phyloP scores from a whole-genome alignment of 2,797 vertebrate species.

The Rhadinocentrus ornatus region DNA sequence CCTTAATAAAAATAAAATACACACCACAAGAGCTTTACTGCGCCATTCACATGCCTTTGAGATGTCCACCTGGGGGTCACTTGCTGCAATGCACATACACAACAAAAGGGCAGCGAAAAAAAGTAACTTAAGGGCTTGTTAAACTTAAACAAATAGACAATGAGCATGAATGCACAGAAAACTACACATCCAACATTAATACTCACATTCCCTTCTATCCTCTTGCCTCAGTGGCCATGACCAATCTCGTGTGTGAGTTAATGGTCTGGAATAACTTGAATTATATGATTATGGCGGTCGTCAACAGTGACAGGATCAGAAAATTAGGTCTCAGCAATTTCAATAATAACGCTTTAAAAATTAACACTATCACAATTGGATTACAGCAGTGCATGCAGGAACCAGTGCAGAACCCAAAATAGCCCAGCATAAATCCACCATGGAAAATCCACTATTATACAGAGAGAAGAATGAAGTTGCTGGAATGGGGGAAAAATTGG shows the following conservation, averaged over 20 bases:
- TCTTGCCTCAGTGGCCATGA: conserved; percentile 53
- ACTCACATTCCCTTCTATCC: conserved; percentile 29
- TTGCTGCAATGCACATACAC: not conserved
- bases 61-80: conserved; percentile 24
- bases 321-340: conserved; percentile 83
- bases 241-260: conserved; percentile 67
- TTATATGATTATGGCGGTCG: conserved; percentile 75
- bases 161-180: conserved; percentile 19
- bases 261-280: conserved; percentile 79
- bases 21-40: conserved; percentile 46
- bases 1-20: conserved; percentile 26
- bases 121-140: conserved; percentile 33
- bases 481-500: conserved; percentile 57
- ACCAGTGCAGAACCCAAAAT: conserved; percentile 69
- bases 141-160: conserved; percentile 40
- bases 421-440: conserved; percentile 76
- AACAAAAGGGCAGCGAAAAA: conserved; percentile 2
- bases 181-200: conserved; percentile 34
- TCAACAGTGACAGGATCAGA: conserved; percentile 73
- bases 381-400: conserved; percentile 72
- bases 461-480: conserved; percentile 72
- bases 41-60: conserved; percentile 46
- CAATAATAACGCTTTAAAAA: conserved; percentile 84
- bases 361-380: conserved; percentile 82
- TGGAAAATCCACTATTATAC: conserved; percentile 79